phyloP scores from a whole-genome alignment of 1,140 invertebrate genomes.

The Sitophilus oryzae region DNA sequence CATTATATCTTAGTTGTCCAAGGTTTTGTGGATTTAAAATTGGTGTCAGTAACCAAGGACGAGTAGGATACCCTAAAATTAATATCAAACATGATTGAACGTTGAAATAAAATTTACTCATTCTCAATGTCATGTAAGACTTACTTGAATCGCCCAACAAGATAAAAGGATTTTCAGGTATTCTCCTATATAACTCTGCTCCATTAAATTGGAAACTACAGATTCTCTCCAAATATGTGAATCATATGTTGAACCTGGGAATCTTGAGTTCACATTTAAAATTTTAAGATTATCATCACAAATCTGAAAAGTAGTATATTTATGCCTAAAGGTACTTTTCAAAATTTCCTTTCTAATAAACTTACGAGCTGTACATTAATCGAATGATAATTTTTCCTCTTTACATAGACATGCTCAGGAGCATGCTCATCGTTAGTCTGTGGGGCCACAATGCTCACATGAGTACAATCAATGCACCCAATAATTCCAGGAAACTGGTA shows the following conservation, averaged over 20 bases:
- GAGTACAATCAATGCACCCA: too few relatives aligned
- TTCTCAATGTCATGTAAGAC: too few relatives aligned
- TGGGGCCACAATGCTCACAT: too few relatives aligned
- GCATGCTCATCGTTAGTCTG: too few relatives aligned
- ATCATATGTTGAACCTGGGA: constrained; percentile 13
- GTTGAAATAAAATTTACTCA: too few relatives aligned
- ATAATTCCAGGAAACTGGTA: too few relatives aligned
- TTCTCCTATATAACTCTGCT: constrained; percentile 9
- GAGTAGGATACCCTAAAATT: constrained; percentile 18
- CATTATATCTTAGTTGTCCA: constrained; percentile 17
- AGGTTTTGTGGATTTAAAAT: constrained; percentile 3
- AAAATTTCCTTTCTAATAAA: neutral
- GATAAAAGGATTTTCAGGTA: constrained; percentile 8
- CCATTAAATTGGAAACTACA: constrained; percentile 14
- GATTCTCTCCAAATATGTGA: constrained; percentile 11
- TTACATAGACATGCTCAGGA: too few relatives aligned
- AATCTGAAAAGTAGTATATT: constrained; percentile 3
- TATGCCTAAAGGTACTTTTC: neutral
- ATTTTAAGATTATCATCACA: constrained; percentile 9
- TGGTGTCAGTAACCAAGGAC: constrained; percentile 24
- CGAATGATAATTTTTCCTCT: too few relatives aligned
- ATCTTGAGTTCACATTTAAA: constrained; percentile 10
- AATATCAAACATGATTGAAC: too few relatives aligned
- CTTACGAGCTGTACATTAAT: constrained; percentile 15
- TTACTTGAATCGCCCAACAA: constrained; percentile 3